Percentiles rank a stretch among this genome's conserved stretches.
These are phyloP conservation scores for Dasyornis broadbenti DNA, from an alignment of 2,113 vertebrate genomes.

Conservation along the genomic window DNA sequence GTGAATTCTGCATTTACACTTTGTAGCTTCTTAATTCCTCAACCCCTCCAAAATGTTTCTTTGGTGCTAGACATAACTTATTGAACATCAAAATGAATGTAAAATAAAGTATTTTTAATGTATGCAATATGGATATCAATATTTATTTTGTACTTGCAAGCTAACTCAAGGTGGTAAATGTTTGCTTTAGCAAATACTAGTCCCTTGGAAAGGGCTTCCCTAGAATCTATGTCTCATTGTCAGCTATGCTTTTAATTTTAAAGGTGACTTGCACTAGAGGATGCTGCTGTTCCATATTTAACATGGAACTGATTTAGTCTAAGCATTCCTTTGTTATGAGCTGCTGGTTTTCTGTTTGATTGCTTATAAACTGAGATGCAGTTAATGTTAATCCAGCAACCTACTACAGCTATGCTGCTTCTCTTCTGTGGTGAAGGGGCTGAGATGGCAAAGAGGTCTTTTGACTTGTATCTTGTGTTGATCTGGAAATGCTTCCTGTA, in stretches of 20 bases:
- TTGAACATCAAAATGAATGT: slow-evolving; percentile 67
- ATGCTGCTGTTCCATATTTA: slow-evolving; percentile 48
- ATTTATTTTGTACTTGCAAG: slow-evolving; percentile 62
- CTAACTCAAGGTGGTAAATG: slow-evolving; percentile 40
- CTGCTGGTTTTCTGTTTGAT: slow-evolving; percentile 33
- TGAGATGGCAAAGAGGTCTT: slow-evolving; percentile 3
- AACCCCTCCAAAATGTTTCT: slow-evolving; percentile 42
- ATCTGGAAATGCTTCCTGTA: slow-evolving; percentile 24
- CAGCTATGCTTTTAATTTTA: slow-evolving; percentile 41
- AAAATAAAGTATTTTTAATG: slow-evolving; percentile 68
- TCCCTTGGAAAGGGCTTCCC: slow-evolving; percentile 51
- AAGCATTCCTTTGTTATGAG: slow-evolving; percentile 47
- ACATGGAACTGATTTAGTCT: slow-evolving; percentile 20
- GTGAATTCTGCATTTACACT: slow-evolving; percentile 28
- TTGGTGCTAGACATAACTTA: slow-evolving; percentile 69
- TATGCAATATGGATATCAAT: slow-evolving; percentile 59
- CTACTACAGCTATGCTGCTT: neutral
- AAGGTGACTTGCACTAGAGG: slow-evolving; percentile 62
- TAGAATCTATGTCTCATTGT: slow-evolving; percentile 42
- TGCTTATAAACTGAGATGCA: slow-evolving; percentile 11
- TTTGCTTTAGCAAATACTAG: slow-evolving; percentile 47
- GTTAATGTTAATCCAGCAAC: neutral
- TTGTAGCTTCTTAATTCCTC: slow-evolving; percentile 43
- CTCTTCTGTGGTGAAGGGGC: slow-evolving; percentile 1
- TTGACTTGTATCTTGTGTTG: neutral